Evolutionary conservation across 1,140 invertebrate genomes (phyloP).

Genomic region (Oedothorax gibbosus): DNA sequence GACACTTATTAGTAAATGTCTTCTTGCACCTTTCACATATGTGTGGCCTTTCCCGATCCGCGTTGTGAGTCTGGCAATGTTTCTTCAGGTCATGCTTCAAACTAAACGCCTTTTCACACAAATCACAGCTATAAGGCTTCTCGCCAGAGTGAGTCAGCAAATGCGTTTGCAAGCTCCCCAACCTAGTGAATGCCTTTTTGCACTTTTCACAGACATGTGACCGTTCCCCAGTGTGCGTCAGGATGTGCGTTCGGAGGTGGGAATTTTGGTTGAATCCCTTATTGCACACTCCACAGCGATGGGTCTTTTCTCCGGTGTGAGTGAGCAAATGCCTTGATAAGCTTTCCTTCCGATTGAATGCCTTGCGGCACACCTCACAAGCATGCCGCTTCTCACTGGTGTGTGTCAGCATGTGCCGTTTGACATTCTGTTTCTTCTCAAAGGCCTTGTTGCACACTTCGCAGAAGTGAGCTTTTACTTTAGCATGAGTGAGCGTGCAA

Average conservation of each 20-base stretch:
- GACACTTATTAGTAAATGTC: no score
- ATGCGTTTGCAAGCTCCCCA: no score
- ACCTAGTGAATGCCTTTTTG: no score
- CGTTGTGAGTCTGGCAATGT: no score
- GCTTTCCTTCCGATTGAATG: background rate
- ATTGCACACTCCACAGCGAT: constrained; percentile 30
- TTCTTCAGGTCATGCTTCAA: no score
- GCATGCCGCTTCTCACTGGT: constrained; percentile 26
- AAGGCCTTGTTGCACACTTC: constrained; percentile 31
- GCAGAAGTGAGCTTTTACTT: constrained; percentile 10
- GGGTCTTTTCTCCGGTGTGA: constrained; percentile 46
- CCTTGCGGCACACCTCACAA: constrained; percentile 16
- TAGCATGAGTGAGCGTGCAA: background rate
- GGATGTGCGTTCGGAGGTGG: background rate
- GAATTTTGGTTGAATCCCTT: background rate
- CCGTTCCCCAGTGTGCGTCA: no score
- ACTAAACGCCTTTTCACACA: no score
- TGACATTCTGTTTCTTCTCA: background rate
- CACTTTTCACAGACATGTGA: no score
- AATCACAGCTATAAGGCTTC: no score
- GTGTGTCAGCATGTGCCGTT: constrained; percentile 12
- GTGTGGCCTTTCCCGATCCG: no score
- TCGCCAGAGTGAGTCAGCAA: no score
- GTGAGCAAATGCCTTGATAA: constrained; percentile 2
- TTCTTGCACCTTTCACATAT: no score